Base-by-base conservation (phyloP, 92 coral and sea anemone genomes). In the Heteractis magnifica region DNA sequence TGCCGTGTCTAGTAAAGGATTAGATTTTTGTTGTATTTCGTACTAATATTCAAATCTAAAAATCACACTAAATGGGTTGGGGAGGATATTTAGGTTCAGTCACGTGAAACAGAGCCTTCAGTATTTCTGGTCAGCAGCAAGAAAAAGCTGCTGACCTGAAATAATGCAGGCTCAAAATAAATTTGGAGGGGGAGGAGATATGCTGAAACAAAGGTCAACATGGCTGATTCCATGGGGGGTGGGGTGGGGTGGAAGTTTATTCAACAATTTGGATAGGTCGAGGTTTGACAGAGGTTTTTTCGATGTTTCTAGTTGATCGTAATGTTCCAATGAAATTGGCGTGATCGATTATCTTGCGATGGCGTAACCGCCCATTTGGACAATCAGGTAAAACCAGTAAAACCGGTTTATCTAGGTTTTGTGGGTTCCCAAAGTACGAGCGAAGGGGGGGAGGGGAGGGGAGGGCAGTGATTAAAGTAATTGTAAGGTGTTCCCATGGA, bases 401-500 rank as follows among this genome's bases (percentile, higher is more conserved):
- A 8, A 41, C 81, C 81, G 7, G 44, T 56, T 56, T 10, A 81
- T 18, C 79, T 23, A 81, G 77, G 84, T 81, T 81, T 81, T 81
- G 84, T n/a, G 84, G 73, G 51, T 81, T 70, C 84, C 84, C 77
- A 21, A 21, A 49, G 34, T 79, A 49, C 49, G 76, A 79, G 49
- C 34, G 12, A 64, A 34, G 44, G 44, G n/a, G 55, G 26, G 26
- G 26, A 26, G 44, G 84, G 84, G 77, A 70, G 77, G 77, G 84
- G 51, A 76, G 64, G 79, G 79, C 44, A 34, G 44, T 2, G 44
- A 21, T 21, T 76, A 52, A 76, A 76, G 79, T 81, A 34, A 79
- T 68, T 81, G 64, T 81, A 68, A 68, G 84, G 84, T 68, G 84
- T 81, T 81, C 84, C 84, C 51, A 81, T 81, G 84, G 84, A 81